Evolutionary conservation across 2,888 invertebrate genomes (phyloP).

Genomic region (Ethmia dodecea): DNA sequence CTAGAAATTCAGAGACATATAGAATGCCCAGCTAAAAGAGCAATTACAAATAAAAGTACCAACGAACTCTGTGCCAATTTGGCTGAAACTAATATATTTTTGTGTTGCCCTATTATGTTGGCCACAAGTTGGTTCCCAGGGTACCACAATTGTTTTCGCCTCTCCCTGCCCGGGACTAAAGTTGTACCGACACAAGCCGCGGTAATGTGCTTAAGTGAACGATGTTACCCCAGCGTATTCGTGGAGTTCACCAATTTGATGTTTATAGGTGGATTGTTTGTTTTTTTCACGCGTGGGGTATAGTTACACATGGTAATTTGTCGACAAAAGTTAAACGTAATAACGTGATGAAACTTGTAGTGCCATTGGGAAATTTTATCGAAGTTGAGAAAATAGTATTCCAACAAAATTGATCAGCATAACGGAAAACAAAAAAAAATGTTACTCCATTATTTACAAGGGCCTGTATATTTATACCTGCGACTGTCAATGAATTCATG

Average conservation of each 20-base stretch:
- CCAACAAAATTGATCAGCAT: no score
- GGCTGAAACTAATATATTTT: conserved; percentile 14
- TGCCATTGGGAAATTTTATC: no score
- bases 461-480: no score
- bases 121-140: conserved; percentile 53
- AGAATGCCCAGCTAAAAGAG: no score
- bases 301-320: no score
- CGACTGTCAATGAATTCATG: no score
- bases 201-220: conserved; percentile 72
- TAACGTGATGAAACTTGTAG: no score
- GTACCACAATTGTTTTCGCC: conserved; percentile 63
- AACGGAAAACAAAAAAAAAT: no score
- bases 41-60: conserved; percentile 41
- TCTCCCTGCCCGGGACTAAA: conserved; percentile 52
- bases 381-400: no score
- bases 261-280: conserved; percentile 37
- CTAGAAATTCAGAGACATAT: no score
- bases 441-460: no score
- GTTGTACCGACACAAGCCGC: conserved; percentile 47
- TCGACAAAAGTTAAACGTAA: no score
- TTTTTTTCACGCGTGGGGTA: conserved; percentile 22
- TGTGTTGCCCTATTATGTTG: conserved; percentile 16
- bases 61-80: conserved; percentile 46
- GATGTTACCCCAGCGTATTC: conserved; percentile 69
- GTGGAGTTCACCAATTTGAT: conserved; percentile 51